Base-by-base conservation (phyloP, 2,797 vertebrate genomes). In the Myotis pilosus region DNA sequence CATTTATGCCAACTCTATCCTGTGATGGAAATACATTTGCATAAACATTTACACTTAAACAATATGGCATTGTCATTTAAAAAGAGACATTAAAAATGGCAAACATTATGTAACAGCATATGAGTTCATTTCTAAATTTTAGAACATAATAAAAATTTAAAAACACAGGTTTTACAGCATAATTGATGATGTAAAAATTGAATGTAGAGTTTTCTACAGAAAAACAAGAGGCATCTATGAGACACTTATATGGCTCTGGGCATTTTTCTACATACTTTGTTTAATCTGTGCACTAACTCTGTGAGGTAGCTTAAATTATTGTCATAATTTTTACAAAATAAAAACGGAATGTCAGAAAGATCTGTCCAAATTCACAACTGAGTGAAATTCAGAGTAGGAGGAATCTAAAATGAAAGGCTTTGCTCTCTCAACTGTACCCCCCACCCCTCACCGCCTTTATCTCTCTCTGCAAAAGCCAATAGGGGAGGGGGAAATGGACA, bases 311-410 rank as follows among this genome's bases (percentile, higher is more conserved):
- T 25, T 80, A 51, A 87, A 47, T 25, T 41, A 79, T 16, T 53
- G 6, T 19, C 11, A 68, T 79, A 49, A 33, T 62, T 92, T 94
- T 72, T 44, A 85, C 9, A 30, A 81, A 93, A 23, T 10, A 25
- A 2, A 69, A 72, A 68, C 2, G 6, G 5, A 79, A 62, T 71
- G 23, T 75, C 23, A 79, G 71, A 49, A 94, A 66, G 79, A 6
- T 28, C 55, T 41, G 3, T 87, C 25, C 17, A 79, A 25, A 64
- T 75, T 69, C 66, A 87, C 8, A 64, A 57, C 3, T 60, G 44
- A 87, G 28, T 87, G 51, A 75, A 76, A 91, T 81, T 76, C 68
- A 36, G 41, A 91, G 38, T 60, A 51, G 44, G 15, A 44, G 41
- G 17, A 60, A 41, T 38, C 15, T 78, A 15, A 72, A 85, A 25